phyloP scores from a whole-genome alignment of 1,140 invertebrate genomes.

The Oedothorax gibbosus region DNA sequence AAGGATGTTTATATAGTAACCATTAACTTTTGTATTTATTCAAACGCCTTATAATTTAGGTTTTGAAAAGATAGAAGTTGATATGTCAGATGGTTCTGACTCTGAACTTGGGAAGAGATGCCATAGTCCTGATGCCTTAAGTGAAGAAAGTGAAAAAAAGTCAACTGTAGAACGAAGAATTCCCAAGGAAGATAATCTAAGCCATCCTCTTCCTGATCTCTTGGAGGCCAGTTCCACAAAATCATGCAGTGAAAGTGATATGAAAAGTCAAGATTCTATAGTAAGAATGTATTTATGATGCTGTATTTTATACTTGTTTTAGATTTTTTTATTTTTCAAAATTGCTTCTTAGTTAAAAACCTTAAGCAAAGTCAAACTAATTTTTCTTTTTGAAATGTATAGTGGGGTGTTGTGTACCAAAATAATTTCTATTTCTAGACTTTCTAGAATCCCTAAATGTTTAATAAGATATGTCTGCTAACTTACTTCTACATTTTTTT shows the following conservation, averaged over 20 bases:
- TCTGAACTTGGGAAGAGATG: constrained; percentile 65
- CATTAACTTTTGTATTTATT: not conserved
- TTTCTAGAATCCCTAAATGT: too few relatives aligned
- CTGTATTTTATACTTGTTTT: too few relatives aligned
- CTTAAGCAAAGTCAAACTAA: too few relatives aligned
- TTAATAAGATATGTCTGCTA: too few relatives aligned
- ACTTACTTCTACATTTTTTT: too few relatives aligned
- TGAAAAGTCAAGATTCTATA: constrained; percentile 31
- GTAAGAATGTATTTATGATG: constrained; percentile 23
- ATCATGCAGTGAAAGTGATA: constrained; percentile 48
- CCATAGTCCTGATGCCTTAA: constrained; percentile 79
- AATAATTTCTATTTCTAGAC: too few relatives aligned
- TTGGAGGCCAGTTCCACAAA: constrained; percentile 53
- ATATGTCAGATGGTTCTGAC: constrained; percentile 78
- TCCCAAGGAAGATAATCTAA: constrained; percentile 60
- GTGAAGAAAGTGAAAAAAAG: constrained; percentile 82
- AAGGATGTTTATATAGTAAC: not conserved
- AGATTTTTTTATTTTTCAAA: too few relatives aligned
- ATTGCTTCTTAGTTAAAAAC: too few relatives aligned
- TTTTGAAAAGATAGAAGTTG: constrained; percentile 72
- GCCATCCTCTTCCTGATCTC: constrained; percentile 47
- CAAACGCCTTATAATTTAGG: not conserved
- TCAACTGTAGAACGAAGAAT: constrained; percentile 62
- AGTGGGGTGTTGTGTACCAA: too few relatives aligned
- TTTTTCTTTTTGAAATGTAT: too few relatives aligned